Percentiles rank a stretch among this genome's conserved stretches.
phyloP scores from a whole-genome alignment of 2,888 invertebrate species.

The Tenthredo mesomela region DNA sequence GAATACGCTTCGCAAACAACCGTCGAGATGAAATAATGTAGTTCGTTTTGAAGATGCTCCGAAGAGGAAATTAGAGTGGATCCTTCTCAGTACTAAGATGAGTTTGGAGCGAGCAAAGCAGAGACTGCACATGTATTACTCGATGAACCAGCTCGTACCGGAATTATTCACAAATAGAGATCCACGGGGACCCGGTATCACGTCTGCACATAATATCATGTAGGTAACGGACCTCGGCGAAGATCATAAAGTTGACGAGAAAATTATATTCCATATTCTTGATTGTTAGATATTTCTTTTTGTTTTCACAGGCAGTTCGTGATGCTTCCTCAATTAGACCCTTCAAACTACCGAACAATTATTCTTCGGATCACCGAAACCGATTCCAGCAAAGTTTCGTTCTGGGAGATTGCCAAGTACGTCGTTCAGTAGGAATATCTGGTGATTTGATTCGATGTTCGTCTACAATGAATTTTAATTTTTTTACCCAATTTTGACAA shows the following conservation, averaged over 20 bases:
- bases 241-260: not conserved
- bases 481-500: not conserved
- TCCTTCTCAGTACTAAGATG: constrained; percentile 79
- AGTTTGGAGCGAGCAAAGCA: constrained; percentile 83
- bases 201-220: constrained; percentile 62
- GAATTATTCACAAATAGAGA: constrained; percentile 83
- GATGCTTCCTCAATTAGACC: constrained; percentile 82
- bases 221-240: constrained; percentile 57
- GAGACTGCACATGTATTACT: constrained; percentile 84
- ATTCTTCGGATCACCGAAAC: constrained; percentile 79
- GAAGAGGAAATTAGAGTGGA: constrained; percentile 68
- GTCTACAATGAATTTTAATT: not conserved
- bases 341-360: constrained; percentile 82
- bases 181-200: constrained; percentile 79
- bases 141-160: constrained; percentile 81
- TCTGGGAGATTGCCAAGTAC: constrained; percentile 73
- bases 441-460: not conserved
- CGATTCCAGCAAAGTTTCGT: constrained; percentile 78
- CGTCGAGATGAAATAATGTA: not conserved
- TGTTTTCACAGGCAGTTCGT: constrained; percentile 80
- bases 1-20: not conserved
- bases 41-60: constrained; percentile 62
- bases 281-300: constrained; percentile 15
- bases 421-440: not conserved
- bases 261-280: not conserved